Evolutionary conservation across 2,113 vertebrate species (phyloP).

Genomic region (Xerus inauris): DNA sequence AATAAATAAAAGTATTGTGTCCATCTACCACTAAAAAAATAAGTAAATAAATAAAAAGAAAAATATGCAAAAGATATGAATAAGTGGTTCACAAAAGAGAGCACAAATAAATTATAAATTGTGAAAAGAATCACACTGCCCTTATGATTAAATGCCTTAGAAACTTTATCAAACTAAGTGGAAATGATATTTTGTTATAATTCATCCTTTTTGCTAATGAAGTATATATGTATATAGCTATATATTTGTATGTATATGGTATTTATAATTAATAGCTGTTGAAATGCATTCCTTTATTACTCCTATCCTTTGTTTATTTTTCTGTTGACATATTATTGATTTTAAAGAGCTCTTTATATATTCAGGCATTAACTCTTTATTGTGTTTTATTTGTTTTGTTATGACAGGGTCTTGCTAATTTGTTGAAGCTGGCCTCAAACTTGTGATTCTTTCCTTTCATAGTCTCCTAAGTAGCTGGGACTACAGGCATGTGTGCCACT

Average conservation of each 20-base stretch:
- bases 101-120: not conserved
- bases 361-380: not conserved
- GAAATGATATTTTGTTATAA: slow-evolving; percentile 24
- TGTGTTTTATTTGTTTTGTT: too few relatives aligned
- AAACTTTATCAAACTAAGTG: not conserved
- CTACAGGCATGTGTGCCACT: too few relatives aligned
- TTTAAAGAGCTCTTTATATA: slow-evolving; percentile 10
- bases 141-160: not conserved
- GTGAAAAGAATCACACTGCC: not conserved
- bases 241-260: not conserved
- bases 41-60: too few relatives aligned
- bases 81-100: not conserved
- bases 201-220: slow-evolving; percentile 15
- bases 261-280: slow-evolving; percentile 19
- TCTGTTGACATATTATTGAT: not conserved
- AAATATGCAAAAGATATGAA: not conserved
- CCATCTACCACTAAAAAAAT: too few relatives aligned
- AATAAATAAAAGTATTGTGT: too few relatives aligned
- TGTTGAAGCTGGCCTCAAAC: too few relatives aligned
- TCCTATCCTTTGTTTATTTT: not conserved
- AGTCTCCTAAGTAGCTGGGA: too few relatives aligned
- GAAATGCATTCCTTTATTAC: not conserved
- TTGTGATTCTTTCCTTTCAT: too few relatives aligned
- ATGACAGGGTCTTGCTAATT: too few relatives aligned
- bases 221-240: not conserved